Conservation (phyloP, 2,113 vertebrate species). For the Rhodinocichla rosea region DNA sequence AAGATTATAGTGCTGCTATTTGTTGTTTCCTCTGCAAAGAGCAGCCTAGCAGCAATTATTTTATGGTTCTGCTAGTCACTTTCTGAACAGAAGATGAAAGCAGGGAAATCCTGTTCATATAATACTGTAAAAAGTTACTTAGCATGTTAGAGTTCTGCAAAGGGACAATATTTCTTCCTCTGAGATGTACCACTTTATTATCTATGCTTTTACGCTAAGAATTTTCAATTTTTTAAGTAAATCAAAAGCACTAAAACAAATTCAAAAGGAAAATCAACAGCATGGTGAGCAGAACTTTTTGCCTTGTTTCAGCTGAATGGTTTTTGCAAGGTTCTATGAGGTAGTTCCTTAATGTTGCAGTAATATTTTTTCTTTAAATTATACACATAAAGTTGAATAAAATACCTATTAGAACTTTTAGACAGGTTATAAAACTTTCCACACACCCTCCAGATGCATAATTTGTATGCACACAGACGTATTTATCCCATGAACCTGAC, state of each 20-base stretch:
- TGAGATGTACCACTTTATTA: neutral
- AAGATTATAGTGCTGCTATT: neutral
- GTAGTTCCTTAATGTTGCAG: neutral
- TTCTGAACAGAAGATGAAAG: neutral
- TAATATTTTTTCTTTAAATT: neutral
- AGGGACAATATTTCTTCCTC: neutral
- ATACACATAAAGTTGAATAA: neutral
- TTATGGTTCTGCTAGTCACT: neutral
- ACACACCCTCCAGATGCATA: neutral
- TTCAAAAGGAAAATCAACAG: neutral
- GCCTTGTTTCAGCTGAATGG: neutral
- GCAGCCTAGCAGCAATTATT: neutral
- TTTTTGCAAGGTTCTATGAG: neutral
- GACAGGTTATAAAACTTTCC: neutral
- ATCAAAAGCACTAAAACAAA: neutral
- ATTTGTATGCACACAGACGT: rapidly evolving
- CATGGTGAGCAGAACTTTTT: neutral
- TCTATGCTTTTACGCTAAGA: neutral
- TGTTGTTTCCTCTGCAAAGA: neutral
- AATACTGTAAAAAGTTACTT: neutral
- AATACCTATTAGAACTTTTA: neutral
- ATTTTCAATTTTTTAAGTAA: neutral
- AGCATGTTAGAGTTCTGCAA: neutral
- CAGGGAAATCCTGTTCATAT: neutral
- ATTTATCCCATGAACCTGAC: neutral